Conservation (phyloP, 1,140 invertebrate genomes). For the Listronotus bonariensis region DNA sequence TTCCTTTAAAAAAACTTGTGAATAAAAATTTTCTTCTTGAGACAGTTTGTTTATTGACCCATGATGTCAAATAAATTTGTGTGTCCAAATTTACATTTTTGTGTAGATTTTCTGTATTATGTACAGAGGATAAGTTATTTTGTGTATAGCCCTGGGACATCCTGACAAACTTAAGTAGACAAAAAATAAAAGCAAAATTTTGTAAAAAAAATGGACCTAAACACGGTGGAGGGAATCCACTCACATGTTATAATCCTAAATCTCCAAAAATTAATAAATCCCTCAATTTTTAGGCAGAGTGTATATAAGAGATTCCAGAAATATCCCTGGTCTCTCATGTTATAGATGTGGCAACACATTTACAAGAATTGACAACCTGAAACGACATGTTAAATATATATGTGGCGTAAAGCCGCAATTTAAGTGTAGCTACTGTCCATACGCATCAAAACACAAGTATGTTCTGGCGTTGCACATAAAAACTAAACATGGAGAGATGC, state of each 20-base stretch:
- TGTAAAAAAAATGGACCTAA: not conserved
- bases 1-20: no score
- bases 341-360: conserved; percentile 44
- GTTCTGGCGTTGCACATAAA: conserved; percentile 44
- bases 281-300: conserved; percentile 14
- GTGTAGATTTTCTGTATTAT: no score
- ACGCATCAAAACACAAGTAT: conserved; percentile 56
- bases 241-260: no score
- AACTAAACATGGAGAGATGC: conserved; percentile 30
- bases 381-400: conserved; percentile 76
- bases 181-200: no score
- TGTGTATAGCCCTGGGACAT: no score
- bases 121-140: no score
- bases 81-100: no score
- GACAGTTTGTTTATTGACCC: no score
- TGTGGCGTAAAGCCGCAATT: conserved; percentile 61
- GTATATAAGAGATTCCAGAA: conserved; percentile 1
- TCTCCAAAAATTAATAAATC: conserved; percentile 7
- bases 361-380: conserved; percentile 53
- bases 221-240: not conserved
- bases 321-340: conserved; percentile 30
- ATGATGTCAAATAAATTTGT: no score
- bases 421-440: conserved; percentile 58
- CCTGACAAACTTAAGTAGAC: no score
- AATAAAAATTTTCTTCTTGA: no score